Evolutionary conservation across 2,113 vertebrate genomes (phyloP), one percentile per base, ranked within the genome.

Genomic region (Falcunculus frontatus): DNA sequence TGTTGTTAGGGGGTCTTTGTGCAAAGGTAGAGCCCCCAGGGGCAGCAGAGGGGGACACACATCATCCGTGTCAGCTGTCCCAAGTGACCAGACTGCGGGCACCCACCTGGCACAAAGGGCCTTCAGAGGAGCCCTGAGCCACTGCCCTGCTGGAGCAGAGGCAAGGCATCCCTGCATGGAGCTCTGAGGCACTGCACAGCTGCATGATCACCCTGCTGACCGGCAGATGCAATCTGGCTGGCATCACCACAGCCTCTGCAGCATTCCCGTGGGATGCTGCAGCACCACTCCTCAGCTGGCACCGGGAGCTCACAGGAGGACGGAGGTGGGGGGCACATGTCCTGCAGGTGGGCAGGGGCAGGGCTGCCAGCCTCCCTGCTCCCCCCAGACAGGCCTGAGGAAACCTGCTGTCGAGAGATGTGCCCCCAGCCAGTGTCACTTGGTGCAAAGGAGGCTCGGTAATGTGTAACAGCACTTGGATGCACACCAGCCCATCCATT

Each of bases 21-120:
- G 10, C 53, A 52, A 44, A 75, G 42, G 33, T 3, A 4, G 2
- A 0, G 39, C 37, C 64, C 64, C 33, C 2, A 4, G 0, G 0
- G 37, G 76, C 22, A 82, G 75, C 75, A 59, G 30, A 11, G 3
- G 0, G 0, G 67, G 29, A 32, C 21, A 56, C 52, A 19, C 39
- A 27, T 23, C 8, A 0, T 6, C 52, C 5, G 21, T 35, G 47
- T 18, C 16, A 4, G 17, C 41, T 41, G 81, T 59, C 10, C 57
- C 72, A 53, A 5, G 30, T 62, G 47, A 62, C 16, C 42, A 16
- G 62, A 4, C 37, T 21, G 17, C 2, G 1, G 60, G 42, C 22
- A 67, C 56, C 26, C 47, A 27, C 23, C 8, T 11, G 18, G 27
- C 41, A 56, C 30, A 49, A 10, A 29, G 50, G 39, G 39, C 68